phyloP scores from a whole-genome alignment of 2,113 vertebrate species.

The Orcinus orca region DNA sequence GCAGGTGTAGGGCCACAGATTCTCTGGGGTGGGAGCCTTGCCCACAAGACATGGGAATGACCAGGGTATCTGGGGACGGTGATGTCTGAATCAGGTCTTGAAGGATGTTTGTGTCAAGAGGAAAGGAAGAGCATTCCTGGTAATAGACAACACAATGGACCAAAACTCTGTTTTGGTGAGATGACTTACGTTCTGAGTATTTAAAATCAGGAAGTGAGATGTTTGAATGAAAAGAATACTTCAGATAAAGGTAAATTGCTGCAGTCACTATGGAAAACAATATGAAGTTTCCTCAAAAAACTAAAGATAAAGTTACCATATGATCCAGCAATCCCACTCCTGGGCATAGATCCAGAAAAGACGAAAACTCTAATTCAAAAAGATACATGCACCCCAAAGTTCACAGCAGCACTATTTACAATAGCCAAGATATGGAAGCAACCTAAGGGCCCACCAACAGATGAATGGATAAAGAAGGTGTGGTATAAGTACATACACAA shows the following conservation, averaged over 20 bases:
- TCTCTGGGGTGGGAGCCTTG: no score
- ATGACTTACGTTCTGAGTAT: fast-evolving
- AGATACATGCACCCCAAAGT: no score
- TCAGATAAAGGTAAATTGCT: background rate
- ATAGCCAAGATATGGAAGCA: no score
- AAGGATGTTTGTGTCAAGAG: background rate
- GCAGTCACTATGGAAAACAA: background rate
- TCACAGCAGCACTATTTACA: no score
- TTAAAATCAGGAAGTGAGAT: background rate
- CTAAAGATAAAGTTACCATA: background rate
- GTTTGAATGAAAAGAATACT: background rate
- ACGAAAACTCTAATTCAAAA: no score
- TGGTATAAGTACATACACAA: no score
- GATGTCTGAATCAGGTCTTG: background rate
- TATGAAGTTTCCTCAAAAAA: background rate
- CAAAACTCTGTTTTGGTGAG: background rate
- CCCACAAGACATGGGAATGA: fast-evolving
- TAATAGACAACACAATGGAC: background rate
- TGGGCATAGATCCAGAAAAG: no score
- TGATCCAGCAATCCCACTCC: background rate
- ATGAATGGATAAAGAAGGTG: no score
- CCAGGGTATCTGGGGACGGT: background rate
- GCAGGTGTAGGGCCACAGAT: fast-evolving
- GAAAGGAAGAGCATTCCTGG: background rate
- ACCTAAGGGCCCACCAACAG: no score